Conservation (phyloP, 2,797 vertebrate species). For the Acanthurus tractus region DNA sequence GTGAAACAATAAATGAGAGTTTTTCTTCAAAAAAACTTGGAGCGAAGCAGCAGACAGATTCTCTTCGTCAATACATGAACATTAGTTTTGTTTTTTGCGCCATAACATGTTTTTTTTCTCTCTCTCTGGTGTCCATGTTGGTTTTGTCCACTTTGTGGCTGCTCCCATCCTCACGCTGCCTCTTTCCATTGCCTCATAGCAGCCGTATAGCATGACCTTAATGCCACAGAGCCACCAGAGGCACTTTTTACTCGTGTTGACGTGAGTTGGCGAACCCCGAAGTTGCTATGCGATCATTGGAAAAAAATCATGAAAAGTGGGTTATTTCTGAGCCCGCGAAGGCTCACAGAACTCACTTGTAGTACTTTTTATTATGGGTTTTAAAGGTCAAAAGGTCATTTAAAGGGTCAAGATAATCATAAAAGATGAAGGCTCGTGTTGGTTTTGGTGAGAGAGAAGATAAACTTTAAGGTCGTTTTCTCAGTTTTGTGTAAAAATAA, state of each 20-base stretch:
- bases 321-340: slow-evolving; percentile 33
- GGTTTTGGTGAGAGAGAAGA: background rate
- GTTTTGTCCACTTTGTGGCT: slow-evolving; percentile 46
- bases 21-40: slow-evolving; percentile 9
- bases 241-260: slow-evolving; percentile 69
- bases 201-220: slow-evolving; percentile 65
- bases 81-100: background rate
- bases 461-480: slow-evolving; percentile 5
- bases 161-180: slow-evolving; percentile 29
- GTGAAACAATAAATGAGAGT: background rate
- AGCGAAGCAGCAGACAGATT: slow-evolving; percentile 16
- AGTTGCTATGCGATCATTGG: slow-evolving; percentile 64
- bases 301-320: slow-evolving; percentile 61
- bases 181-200: slow-evolving; percentile 78
- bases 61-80: slow-evolving; percentile 29
- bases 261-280: slow-evolving; percentile 58
- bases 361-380: slow-evolving; percentile 15
- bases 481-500: background rate
- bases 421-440: background rate
- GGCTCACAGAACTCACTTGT: background rate
- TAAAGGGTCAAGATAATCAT: slow-evolving; percentile 6
- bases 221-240: slow-evolving; percentile 69
- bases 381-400: slow-evolving; percentile 47
- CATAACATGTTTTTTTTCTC: background rate
- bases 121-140: slow-evolving; percentile 14